These are phyloP conservation scores for Calameuta idolon DNA, from an alignment of 2,888 invertebrate species.

Conservation along the genomic window DNA sequence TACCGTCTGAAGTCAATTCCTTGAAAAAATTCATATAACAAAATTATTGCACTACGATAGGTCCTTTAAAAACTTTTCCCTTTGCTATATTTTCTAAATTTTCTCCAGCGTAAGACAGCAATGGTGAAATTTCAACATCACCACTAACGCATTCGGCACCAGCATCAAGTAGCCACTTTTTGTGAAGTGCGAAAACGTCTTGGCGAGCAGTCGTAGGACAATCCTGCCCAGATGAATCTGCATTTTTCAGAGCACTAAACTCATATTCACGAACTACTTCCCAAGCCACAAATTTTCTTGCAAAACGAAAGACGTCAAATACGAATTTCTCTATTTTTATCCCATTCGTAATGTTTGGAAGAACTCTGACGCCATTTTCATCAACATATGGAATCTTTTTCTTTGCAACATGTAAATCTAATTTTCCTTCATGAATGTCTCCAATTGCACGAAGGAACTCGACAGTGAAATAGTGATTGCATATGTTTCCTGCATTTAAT, in stretches of 20 bases:
- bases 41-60: slow-evolving; percentile 67
- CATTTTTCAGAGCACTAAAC: slow-evolving; percentile 97
- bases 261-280: slow-evolving; percentile 93
- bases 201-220: slow-evolving; percentile 88
- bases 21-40: too few relatives aligned
- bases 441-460: slow-evolving; percentile 85
- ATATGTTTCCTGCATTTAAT: slow-evolving; percentile 97
- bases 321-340: slow-evolving; percentile 99
- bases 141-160: slow-evolving; percentile 80
- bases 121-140: slow-evolving; percentile 89
- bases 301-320: slow-evolving; percentile 97
- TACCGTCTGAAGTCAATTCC: too few relatives aligned
- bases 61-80: slow-evolving; percentile 77
- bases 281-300: slow-evolving; percentile 91
- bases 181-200: slow-evolving; percentile 82
- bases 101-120: slow-evolving; percentile 92
- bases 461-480: slow-evolving; percentile 96
- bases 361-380: slow-evolving; percentile 75
- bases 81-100: slow-evolving; percentile 77
- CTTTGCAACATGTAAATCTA: slow-evolving; percentile 94
- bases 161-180: slow-evolving; percentile 82
- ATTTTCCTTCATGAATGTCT: slow-evolving; percentile 76
- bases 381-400: slow-evolving; percentile 95
- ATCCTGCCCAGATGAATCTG: slow-evolving; percentile 88
- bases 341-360: slow-evolving; percentile 89